Conservation (phyloP, 2,888 invertebrate species). For the Troides aeacus region DNA sequence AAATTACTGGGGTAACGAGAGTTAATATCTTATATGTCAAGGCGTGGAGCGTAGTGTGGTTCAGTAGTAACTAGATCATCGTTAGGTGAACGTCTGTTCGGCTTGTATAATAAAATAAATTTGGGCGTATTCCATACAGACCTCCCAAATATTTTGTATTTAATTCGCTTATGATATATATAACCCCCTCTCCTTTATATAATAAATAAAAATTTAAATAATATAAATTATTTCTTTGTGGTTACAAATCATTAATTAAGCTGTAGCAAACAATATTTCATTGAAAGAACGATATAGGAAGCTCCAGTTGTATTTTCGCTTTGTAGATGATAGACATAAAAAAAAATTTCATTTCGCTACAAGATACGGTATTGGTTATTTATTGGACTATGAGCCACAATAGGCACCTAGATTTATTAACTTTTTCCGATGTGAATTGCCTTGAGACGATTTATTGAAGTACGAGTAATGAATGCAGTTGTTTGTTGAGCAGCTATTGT, state of each 20-base stretch:
- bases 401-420: constrained; percentile 37
- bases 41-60: no score
- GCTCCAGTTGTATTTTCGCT: constrained; percentile 22
- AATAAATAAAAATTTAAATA: no score
- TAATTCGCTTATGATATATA: no score
- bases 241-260: not conserved
- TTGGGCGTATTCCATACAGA: no score
- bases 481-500: constrained; percentile 10
- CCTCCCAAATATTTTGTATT: no score
- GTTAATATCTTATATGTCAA: no score
- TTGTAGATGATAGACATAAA: constrained; percentile 13
- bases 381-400: constrained; percentile 35
- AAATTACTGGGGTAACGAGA: no score
- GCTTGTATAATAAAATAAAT: no score
- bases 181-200: no score
- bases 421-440: constrained; percentile 25
- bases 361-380: constrained; percentile 32
- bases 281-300: not conserved
- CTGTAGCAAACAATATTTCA: constrained; percentile 25
- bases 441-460: constrained; percentile 28
- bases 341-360: constrained; percentile 34
- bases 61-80: no score
- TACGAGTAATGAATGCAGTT: constrained; percentile 19
- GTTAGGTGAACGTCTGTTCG: no score
- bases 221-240: not conserved